Evolutionary conservation across 2,888 invertebrate species (phyloP).

Genomic region (Coenonympha arcania): DNA sequence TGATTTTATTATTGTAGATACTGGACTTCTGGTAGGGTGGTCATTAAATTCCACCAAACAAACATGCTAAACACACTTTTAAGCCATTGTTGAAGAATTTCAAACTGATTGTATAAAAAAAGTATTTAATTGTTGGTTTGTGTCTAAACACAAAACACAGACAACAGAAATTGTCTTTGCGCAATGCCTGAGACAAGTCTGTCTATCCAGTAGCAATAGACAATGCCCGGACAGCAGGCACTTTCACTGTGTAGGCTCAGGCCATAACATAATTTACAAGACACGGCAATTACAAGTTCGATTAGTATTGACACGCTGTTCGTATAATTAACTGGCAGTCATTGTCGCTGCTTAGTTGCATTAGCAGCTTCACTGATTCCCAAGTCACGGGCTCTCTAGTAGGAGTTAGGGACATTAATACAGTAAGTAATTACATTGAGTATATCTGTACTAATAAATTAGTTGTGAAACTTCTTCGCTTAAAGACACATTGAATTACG

Average conservation of each 20-base stretch:
- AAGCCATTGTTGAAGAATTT: no score
- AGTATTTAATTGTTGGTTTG: no score
- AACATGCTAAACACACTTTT: no score
- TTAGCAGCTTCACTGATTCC: conserved; percentile 63
- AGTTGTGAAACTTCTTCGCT: no score
- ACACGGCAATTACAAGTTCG: conserved; percentile 45
- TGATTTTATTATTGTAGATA: conserved; percentile 1
- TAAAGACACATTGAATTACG: no score
- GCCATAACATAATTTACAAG: conserved; percentile 16
- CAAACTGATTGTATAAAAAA: no score
- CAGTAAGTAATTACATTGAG: background rate
- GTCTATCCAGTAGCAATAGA: background rate
- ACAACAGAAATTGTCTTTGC: no score
- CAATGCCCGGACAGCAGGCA: background rate
- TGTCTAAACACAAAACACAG: no score
- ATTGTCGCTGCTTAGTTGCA: conserved; percentile 61
- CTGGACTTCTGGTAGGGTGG: background rate
- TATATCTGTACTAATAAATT: no score
- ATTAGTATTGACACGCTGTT: conserved; percentile 62
- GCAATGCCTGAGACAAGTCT: background rate
- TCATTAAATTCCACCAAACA: no score
- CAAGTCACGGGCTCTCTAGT: conserved; percentile 67
- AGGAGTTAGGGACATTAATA: background rate
- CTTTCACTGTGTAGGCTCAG: background rate
- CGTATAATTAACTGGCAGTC: conserved; percentile 61